A percentile compares a stretch with the other conserved stretches of the same genome.
phyloP scores from a whole-genome alignment of 2,888 invertebrate genomes.

The Nymphalis c-album region DNA sequence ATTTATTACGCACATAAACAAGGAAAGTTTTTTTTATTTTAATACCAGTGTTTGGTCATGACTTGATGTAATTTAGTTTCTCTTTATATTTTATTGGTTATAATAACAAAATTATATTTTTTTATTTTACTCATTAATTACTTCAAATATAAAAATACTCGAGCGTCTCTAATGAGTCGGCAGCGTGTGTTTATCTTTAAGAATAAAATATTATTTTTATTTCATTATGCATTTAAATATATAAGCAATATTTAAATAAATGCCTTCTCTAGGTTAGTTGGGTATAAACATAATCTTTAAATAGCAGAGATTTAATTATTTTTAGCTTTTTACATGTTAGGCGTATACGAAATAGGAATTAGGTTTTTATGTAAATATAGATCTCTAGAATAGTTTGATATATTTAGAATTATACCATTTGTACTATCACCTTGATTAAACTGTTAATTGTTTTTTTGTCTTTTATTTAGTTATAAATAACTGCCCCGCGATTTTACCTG shows the following conservation, averaged over 20 bases:
- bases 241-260: background rate
- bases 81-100: too few relatives aligned
- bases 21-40: too few relatives aligned
- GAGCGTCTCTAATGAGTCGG: background rate
- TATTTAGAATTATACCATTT: slow-evolving; percentile 12
- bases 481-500: too few relatives aligned
- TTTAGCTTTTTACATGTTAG: background rate
- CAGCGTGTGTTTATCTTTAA: background rate
- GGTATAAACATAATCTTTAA: background rate
- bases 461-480: too few relatives aligned
- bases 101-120: too few relatives aligned
- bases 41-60: too few relatives aligned
- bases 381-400: background rate
- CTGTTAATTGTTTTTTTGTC: slow-evolving; percentile 21
- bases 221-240: slow-evolving; percentile 4
- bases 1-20: too few relatives aligned
- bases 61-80: too few relatives aligned
- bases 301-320: background rate
- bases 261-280: too few relatives aligned
- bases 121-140: too few relatives aligned
- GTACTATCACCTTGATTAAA: slow-evolving; percentile 19
- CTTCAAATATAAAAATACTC: background rate
- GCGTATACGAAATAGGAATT: background rate
- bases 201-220: background rate
- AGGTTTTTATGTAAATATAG: slow-evolving; percentile 6